Evolutionary conservation across 2,888 invertebrate species (phyloP), one percentile per base, ranked within the genome.

Genomic region (Lithophane leautieri): DNA sequence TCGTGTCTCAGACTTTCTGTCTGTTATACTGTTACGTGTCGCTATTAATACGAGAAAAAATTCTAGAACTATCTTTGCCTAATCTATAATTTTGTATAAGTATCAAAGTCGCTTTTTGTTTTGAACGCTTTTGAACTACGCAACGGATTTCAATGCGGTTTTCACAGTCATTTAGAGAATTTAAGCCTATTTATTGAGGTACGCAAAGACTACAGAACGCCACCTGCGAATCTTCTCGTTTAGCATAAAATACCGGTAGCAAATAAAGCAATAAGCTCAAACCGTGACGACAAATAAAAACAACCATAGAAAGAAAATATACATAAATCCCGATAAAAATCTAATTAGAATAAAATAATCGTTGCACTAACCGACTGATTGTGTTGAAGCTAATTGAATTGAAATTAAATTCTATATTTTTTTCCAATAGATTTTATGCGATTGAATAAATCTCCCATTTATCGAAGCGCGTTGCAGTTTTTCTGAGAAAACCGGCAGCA

Each of bases 391-490:
- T 62, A 73, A 76, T 77, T 72, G n/a, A 11, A 47, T 56, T 58
- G 28, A 65, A 56, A 58, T 54, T 25, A 50, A 67, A 60, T 66
- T 50, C 40, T 50, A 60, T 58, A 62, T n/a, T 70, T 34, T 61
- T 68, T 58, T 66, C 54, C 52, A 73, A 76, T 61, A 75, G 40
- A 70, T 71, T 76, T 78, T 72, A 69, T 74, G 50, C 73, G 42
- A 44, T 71, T 68, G 28, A 84, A 86, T 82, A 82, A 82, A 82
- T 84, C 65, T 70, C 28, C 54, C 66, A 77, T 76, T 82, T 80
- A 72, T 72, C 52, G 34, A 22, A 50, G 68, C 34, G 25, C 50
- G 22, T 19, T 72, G 82, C 75, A 86, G 65, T 78, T 86, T 81
- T 88, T 80, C 75, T 73, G 28, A 73, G 73, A 61, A 71, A 62